Evolutionary conservation across 1,140 invertebrate genomes (phyloP), one percentile per base, ranked within the genome.

Genomic region (Laupala kohalensis): DNA sequence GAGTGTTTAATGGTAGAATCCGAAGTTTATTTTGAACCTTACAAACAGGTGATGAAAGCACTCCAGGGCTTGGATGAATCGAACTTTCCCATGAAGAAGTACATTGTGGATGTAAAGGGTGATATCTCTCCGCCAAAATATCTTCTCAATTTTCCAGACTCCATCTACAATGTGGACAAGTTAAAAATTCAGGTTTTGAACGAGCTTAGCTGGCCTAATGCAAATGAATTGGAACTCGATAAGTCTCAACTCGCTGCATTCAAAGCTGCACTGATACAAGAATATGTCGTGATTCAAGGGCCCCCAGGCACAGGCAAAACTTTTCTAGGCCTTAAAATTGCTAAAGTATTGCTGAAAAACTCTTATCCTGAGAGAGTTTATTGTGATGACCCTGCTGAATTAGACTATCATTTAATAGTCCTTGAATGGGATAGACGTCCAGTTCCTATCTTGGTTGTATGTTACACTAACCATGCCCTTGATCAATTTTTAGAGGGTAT

Each of bases 21-120:
- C 29, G 84, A 84, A 71, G 84, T 87, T 13, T 90, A 88, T 75
- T 90, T 88, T 77, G 87, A 90, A 76, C 87, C 89, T 0, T 91
- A 91, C 76, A 81, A 83, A 65, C 86, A 85, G 63, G 84, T 89
- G 0, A 79, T 90, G 30, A 85, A 83, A 69, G 86, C 84, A 19
- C 75, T 91, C 2, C 83, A 88, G 75, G 80, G 80, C 4, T 83
- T 86, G 37, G 77, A 79, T 28, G 77, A 81, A 0, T 74, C 83
- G 6, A 78, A 83, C 67, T 86, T 90, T 76, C 76, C 78, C 3
- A 74, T 79, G 74, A 69, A 71, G 19, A 74, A 76, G 66, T 79
- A 77, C 53, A 77, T 79, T 69, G 74, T 78, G 23, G 30, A 72
- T 64, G 76, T 76, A 12, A 13, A 74, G 29, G 37, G 72, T 37